These are phyloP conservation scores for Lasioglossum figueresi DNA, from an alignment of 2,888 invertebrate genomes.

Conservation along the genomic window DNA sequence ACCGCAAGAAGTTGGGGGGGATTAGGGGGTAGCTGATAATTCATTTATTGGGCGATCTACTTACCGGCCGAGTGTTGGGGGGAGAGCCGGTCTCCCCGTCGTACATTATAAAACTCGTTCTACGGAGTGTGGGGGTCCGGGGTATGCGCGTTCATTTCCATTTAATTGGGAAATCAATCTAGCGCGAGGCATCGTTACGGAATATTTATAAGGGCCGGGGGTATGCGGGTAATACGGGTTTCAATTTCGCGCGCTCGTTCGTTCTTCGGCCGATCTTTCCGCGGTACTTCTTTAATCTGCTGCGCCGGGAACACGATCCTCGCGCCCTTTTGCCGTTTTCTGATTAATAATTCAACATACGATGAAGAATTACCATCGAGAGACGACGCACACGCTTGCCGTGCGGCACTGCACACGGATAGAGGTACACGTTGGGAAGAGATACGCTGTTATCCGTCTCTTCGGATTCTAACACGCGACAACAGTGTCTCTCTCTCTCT, in stretches of 20 bases:
- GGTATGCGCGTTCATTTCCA: constrained; percentile 67
- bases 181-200: constrained; percentile 69
- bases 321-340: constrained; percentile 54
- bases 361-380: constrained; percentile 60
- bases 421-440: neutral
- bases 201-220: constrained; percentile 69
- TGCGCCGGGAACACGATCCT: constrained; percentile 24
- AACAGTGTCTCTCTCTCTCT: neutral
- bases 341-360: constrained; percentile 66
- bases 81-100: constrained; percentile 35
- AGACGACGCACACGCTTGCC: constrained; percentile 19
- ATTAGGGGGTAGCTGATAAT: constrained; percentile 54
- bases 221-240: constrained; percentile 61
- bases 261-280: constrained; percentile 58
- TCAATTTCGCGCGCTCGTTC: constrained; percentile 66
- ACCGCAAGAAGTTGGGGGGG: too few relatives aligned
- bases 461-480: neutral
- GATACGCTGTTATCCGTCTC: constrained; percentile 10
- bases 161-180: constrained; percentile 74
- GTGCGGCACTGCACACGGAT: neutral
- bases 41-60: constrained; percentile 66
- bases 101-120: constrained; percentile 70
- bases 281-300: constrained; percentile 54
- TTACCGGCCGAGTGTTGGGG: constrained; percentile 9
- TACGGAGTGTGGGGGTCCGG: constrained; percentile 19